These are phyloP conservation scores for Lutjanus argentimaculatus DNA, from an alignment of 2,797 vertebrate species.

Conservation along the genomic window DNA sequence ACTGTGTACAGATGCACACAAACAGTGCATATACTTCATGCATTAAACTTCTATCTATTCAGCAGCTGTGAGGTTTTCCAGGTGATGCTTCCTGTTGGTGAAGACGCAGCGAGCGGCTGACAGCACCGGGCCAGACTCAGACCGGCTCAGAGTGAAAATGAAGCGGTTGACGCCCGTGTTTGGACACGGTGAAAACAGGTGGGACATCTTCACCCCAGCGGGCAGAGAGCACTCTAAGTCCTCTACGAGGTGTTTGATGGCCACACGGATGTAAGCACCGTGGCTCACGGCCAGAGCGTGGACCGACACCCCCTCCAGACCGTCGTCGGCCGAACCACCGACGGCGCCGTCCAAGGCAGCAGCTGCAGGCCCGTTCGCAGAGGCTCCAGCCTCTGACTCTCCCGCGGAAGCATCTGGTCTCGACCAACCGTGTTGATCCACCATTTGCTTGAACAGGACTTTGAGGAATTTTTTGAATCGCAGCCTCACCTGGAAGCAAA, in stretches of 20 bases:
- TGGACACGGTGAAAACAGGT: conserved; percentile 90
- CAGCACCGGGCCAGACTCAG: conserved; percentile 68
- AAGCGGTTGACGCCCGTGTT: conserved; percentile 95
- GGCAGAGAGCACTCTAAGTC: conserved; percentile 89
- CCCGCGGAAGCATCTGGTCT: conserved; percentile 37
- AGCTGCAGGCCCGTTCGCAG: background rate
- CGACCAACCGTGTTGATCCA: conserved; percentile 73
- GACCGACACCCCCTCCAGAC: conserved; percentile 64
- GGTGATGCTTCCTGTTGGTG: conserved; percentile 92
- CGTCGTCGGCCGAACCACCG: conserved; percentile 45
- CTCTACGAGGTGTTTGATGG: conserved; percentile 90
- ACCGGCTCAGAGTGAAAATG: conserved; percentile 82
- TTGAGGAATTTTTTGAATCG: conserved; percentile 93
- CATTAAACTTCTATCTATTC: conserved; percentile 30
- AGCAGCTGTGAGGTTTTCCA: conserved; percentile 68
- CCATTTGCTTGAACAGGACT: conserved; percentile 87
- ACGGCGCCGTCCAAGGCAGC: conserved; percentile 35
- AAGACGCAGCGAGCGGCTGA: conserved; percentile 88
- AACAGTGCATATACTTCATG: background rate
- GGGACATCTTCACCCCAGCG: conserved; percentile 82
- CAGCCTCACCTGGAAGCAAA: conserved; percentile 87
- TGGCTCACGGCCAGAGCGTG: conserved; percentile 93
- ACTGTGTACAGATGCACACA: background rate
- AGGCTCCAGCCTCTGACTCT: background rate
- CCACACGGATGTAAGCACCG: conserved; percentile 93